These are phyloP conservation scores for Siniperca undulata DNA, from an alignment of 2,797 vertebrate species.

Conservation along the genomic window DNA sequence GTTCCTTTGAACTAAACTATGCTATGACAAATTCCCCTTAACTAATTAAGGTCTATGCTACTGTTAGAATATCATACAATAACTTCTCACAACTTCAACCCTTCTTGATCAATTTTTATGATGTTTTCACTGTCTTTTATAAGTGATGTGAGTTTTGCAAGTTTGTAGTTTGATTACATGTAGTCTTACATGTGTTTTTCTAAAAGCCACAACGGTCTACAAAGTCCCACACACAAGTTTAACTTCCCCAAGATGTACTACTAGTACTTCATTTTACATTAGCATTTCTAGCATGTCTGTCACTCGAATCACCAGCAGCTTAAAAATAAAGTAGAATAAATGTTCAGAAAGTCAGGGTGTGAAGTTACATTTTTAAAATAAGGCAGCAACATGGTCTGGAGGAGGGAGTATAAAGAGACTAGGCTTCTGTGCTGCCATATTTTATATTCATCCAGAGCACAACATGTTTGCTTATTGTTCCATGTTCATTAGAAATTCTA, in stretches of 20 bases:
- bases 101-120: neutral
- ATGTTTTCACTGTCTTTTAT: neutral
- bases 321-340: neutral
- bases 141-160: neutral
- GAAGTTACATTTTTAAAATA: neutral
- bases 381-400: neutral
- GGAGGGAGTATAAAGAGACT: neutral
- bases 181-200: neutral
- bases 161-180: neutral
- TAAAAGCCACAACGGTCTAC: neutral
- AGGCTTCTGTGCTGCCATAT: neutral
- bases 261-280: neutral
- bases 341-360: too few species aligned
- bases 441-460: neutral
- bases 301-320: neutral
- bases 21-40: neutral
- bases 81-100: slow-evolving; percentile 7
- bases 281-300: neutral
- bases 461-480: neutral
- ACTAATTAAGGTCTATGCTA: neutral
- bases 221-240: neutral
- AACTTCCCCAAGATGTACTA: neutral
- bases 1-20: neutral
- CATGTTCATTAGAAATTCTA: neutral
- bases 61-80: neutral